Conservation (phyloP, 1,140 invertebrate genomes). For the Diorhabda elongata region DNA sequence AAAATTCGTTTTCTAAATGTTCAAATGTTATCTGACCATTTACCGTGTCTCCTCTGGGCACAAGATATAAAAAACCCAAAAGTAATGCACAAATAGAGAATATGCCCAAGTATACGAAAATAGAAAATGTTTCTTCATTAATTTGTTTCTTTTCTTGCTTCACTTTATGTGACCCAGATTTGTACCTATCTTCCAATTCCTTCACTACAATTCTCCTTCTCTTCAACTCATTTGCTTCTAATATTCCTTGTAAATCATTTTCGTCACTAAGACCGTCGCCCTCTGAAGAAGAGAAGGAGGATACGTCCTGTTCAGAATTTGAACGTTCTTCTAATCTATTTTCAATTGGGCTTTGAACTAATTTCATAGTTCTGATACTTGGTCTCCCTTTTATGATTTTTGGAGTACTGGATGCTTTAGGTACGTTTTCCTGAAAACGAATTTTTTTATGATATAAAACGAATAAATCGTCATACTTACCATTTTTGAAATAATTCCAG, state of each 20-base stretch:
- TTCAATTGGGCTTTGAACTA: constrained; percentile 16
- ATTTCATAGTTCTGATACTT: constrained; percentile 3
- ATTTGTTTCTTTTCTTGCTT: neutral
- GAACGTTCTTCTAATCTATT: neutral
- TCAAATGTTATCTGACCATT: neutral
- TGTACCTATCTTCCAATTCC: neutral
- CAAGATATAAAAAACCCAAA: neutral
- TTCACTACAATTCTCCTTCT: neutral
- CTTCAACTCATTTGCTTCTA: neutral
- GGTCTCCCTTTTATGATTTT: constrained; percentile 8
- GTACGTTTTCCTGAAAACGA: constrained; percentile 12
- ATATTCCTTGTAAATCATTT: neutral
- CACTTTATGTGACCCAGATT: neutral
- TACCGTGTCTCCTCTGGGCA: neutral
- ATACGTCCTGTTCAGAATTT: neutral
- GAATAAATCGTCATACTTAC: neutral
- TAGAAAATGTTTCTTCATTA: neutral
- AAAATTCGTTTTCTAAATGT: constrained; percentile 26
- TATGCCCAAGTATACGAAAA: neutral
- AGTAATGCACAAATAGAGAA: neutral
- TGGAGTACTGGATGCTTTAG: constrained; percentile 17
- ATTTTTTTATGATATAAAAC: neutral
- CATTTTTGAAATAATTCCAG: neutral
- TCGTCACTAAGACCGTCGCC: neutral
- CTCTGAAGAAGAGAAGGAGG: neutral